Conservation (phyloP, 2,113 vertebrate species). For the Glaucidium brasilianum region DNA sequence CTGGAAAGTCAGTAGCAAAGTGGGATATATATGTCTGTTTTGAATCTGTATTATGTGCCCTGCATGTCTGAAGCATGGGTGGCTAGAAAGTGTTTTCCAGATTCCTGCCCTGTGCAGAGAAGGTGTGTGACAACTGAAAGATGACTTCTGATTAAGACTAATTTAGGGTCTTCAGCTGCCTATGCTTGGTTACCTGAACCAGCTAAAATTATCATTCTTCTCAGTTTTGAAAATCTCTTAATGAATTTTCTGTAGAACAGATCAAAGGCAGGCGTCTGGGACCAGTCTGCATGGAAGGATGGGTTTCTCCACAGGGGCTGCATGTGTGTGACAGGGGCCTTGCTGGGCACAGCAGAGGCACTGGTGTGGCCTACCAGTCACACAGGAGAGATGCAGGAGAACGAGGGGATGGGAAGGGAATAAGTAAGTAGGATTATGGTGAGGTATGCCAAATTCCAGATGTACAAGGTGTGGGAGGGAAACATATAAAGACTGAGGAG, state of each 20-base stretch:
- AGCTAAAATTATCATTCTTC: neutral
- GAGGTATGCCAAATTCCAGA: neutral
- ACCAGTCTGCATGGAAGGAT: rapidly evolving
- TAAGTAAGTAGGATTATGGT: neutral
- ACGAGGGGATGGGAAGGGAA: neutral
- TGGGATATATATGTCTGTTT: neutral
- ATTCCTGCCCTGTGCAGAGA: neutral
- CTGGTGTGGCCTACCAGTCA: neutral
- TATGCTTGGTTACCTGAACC: neutral
- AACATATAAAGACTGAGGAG: neutral
- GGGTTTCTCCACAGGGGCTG: rapidly evolving
- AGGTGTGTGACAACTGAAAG: neutral
- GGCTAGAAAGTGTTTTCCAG: neutral
- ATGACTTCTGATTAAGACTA: neutral
- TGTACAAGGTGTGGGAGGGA: neutral
- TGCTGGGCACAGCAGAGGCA: neutral
- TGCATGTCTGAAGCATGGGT: neutral
- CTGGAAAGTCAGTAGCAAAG: neutral
- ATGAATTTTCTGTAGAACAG: neutral
- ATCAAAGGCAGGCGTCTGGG: neutral
- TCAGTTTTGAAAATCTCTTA: neutral
- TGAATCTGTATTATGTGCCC: neutral
- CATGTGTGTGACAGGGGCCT: neutral
- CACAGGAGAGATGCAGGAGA: neutral
- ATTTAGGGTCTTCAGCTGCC: neutral